phyloP scores from a whole-genome alignment of 2,113 vertebrate species.

The Donacobius atricapilla region DNA sequence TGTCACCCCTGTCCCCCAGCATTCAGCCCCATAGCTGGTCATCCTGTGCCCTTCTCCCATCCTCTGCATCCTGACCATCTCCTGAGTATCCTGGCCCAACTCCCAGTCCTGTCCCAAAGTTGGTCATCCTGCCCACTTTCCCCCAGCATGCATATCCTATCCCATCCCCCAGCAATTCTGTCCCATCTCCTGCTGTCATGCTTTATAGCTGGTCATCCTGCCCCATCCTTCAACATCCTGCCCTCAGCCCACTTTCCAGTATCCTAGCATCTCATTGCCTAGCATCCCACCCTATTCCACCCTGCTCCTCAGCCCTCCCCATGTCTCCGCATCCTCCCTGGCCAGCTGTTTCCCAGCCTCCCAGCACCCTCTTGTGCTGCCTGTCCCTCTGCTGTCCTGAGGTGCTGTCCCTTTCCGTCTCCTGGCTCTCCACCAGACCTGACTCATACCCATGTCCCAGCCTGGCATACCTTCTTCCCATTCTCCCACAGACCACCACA shows the following conservation, averaged over 20 bases:
- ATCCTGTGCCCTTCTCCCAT: background rate
- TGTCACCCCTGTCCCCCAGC: background rate
- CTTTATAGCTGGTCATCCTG: background rate
- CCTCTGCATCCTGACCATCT: background rate
- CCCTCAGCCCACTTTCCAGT: background rate
- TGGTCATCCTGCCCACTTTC: background rate
- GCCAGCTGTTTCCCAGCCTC: background rate
- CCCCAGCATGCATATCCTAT: background rate
- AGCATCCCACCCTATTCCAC: background rate
- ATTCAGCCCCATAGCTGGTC: background rate
- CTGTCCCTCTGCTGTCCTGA: background rate
- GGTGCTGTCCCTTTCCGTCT: background rate
- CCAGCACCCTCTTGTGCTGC: background rate
- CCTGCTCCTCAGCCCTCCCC: background rate
- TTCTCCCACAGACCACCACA: background rate
- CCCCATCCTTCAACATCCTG: background rate
- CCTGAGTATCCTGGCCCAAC: background rate
- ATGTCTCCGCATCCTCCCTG: background rate
- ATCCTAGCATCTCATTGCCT: background rate
- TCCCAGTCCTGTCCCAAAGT: background rate
- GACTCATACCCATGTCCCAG: fast-evolving
- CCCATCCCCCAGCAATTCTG: background rate
- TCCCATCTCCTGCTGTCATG: background rate
- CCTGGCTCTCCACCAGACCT: background rate
- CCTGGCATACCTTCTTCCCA: background rate